These are phyloP conservation scores for Gonatopus flavifemur DNA, from an alignment of 1,140 invertebrate species.

Conservation along the genomic window DNA sequence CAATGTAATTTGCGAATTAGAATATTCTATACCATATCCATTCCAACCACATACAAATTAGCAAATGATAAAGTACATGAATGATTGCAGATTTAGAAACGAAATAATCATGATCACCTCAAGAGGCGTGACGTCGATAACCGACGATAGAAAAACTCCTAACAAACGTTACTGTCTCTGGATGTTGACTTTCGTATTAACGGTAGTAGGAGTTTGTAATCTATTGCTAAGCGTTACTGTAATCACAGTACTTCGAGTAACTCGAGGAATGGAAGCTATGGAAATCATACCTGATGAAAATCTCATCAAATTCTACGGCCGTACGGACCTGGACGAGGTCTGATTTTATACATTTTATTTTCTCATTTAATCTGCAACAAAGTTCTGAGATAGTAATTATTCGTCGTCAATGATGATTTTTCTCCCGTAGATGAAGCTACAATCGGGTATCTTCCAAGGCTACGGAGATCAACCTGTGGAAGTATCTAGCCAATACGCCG, in stretches of 20 bases:
- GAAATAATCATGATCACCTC: conserved; percentile 1
- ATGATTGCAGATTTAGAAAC: not conserved
- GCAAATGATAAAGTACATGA: not conserved
- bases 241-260: conserved; percentile 50
- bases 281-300: conserved; percentile 78
- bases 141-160: conserved; percentile 26
- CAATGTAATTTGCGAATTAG: conserved; percentile 9
- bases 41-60: not conserved
- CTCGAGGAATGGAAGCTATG: conserved; percentile 76
- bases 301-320: conserved; percentile 79
- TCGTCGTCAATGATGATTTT: too few relatives aligned
- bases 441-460: conserved; percentile 60
- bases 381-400: not conserved
- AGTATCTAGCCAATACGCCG: conserved; percentile 66
- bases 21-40: conserved; percentile 12
- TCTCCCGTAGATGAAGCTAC: conserved; percentile 39
- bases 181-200: conserved; percentile 49
- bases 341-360: not conserved
- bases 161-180: conserved; percentile 47
- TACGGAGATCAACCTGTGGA: conserved; percentile 73
- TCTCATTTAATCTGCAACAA: not conserved
- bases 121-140: conserved; percentile 9
- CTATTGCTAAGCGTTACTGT: conserved; percentile 50
- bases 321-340: conserved; percentile 72
- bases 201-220: conserved; percentile 50